A percentile compares a stretch with the other conserved stretches of the same genome.
These are phyloP conservation scores for Parazoanthus swiftii DNA, from an alignment of 92 coral and sea anemone species.

Conservation along the genomic window DNA sequence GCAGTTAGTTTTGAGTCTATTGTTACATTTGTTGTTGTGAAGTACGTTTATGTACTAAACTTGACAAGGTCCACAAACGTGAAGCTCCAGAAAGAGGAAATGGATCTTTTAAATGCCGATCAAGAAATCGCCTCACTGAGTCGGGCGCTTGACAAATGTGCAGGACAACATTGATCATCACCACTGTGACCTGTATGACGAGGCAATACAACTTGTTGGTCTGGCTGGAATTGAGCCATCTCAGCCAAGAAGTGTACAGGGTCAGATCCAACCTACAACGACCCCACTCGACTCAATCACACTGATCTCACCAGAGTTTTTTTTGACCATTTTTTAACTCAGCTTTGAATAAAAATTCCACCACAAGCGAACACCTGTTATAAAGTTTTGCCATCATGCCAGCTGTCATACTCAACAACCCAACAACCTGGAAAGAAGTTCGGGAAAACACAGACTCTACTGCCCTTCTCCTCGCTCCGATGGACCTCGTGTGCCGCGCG, in stretches of 20 bases:
- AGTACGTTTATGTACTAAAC: background rate
- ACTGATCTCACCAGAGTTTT: slow-evolving; percentile 49
- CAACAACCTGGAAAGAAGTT: slow-evolving; percentile 42
- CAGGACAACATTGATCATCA: slow-evolving; percentile 12
- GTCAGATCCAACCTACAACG: slow-evolving; percentile 46
- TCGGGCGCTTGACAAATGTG: background rate
- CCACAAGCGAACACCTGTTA: slow-evolving; percentile 49
- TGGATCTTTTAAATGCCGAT: slow-evolving; percentile 50
- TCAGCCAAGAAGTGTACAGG: slow-evolving; percentile 49
- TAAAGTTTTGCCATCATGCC: slow-evolving; percentile 53
- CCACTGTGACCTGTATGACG: slow-evolving; percentile 46
- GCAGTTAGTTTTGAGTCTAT: too few relatives aligned
- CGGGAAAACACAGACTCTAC: background rate
- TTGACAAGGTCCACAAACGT: slow-evolving; percentile 1
- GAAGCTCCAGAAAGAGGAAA: slow-evolving; percentile 47
- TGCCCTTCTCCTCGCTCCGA: background rate
- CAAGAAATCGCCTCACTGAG: slow-evolving; percentile 32
- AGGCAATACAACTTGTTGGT: slow-evolving; percentile 56
- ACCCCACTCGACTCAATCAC: slow-evolving; percentile 47
- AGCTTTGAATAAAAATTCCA: slow-evolving; percentile 50
- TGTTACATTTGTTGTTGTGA: too few relatives aligned
- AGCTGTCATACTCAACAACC: slow-evolving; percentile 36
- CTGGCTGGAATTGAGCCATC: slow-evolving; percentile 51
- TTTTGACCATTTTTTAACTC: slow-evolving; percentile 44
- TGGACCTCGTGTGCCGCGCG: background rate